A percentile compares a stretch with the other conserved stretches of the same genome.
Conservation (phyloP, 1,140 invertebrate species). For the Heliconius hewitsoni region DNA sequence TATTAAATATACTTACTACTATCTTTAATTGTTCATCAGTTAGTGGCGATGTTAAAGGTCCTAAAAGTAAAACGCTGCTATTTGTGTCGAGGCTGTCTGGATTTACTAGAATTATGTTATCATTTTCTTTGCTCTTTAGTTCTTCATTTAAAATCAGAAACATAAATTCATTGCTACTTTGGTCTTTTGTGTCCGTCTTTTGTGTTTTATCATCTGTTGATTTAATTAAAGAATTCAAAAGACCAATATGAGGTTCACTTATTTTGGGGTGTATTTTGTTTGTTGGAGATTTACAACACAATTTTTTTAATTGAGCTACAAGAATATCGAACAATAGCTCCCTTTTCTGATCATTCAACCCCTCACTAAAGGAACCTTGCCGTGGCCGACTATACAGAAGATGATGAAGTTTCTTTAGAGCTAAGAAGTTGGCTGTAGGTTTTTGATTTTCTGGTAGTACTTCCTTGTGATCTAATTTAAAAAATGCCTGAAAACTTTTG, state of each 20-base stretch:
- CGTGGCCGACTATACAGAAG: slow-evolving; percentile 51
- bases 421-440: slow-evolving; percentile 51
- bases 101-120: slow-evolving; percentile 64
- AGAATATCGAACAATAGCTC: slow-evolving; percentile 69
- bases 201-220: slow-evolving; percentile 11
- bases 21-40: slow-evolving; percentile 60
- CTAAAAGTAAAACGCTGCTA: slow-evolving; percentile 66
- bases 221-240: background rate
- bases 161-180: slow-evolving; percentile 56
- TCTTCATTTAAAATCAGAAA: slow-evolving; percentile 73
- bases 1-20: slow-evolving; percentile 55
- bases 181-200: slow-evolving; percentile 17
- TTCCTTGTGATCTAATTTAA: slow-evolving; percentile 62
- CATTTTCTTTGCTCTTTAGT: slow-evolving; percentile 59
- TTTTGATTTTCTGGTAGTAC: slow-evolving; percentile 49
- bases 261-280: slow-evolving; percentile 26
- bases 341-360: slow-evolving; percentile 55
- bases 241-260: background rate
- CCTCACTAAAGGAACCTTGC: slow-evolving; percentile 33
- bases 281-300: slow-evolving; percentile 61
- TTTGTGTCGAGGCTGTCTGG: slow-evolving; percentile 69
- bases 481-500: slow-evolving; percentile 46
- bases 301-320: slow-evolving; percentile 62
- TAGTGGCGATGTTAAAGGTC: slow-evolving; percentile 62
- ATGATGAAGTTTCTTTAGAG: slow-evolving; percentile 61